Evolutionary conservation across 2,888 invertebrate genomes (phyloP).

Genomic region (Leptinotarsa peninsularis): DNA sequence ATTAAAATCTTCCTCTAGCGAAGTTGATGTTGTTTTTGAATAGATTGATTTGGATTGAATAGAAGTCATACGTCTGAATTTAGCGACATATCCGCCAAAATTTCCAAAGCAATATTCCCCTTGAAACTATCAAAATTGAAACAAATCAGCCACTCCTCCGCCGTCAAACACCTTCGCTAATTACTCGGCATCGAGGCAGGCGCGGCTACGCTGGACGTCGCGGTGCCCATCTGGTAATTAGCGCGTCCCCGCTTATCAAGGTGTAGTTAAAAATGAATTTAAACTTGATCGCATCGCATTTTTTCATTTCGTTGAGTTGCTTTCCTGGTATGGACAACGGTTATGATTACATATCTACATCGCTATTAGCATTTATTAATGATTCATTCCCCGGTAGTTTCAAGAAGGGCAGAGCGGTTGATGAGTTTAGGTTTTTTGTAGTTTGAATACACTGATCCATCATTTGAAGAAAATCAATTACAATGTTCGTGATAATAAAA

Average conservation of each 20-base stretch:
- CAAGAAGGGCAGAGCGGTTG: background rate
- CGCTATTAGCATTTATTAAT: constrained; percentile 15
- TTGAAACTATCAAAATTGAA: constrained; percentile 21
- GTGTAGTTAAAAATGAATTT: constrained; percentile 52
- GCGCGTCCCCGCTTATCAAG: constrained; percentile 48
- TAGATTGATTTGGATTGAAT: no score
- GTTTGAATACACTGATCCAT: no score
- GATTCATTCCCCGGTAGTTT: constrained; percentile 10
- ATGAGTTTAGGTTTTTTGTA: no score
- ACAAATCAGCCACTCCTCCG: constrained; percentile 51
- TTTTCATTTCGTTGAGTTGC: constrained; percentile 42
- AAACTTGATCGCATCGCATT: constrained; percentile 34
- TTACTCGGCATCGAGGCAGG: constrained; percentile 51
- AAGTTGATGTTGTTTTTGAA: no score
- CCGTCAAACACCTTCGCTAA: constrained; percentile 54
- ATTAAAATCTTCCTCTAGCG: no score
- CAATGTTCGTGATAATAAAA: no score
- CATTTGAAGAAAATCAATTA: no score
- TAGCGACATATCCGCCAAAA: background rate
- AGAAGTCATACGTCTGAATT: no score
- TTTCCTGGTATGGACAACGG: constrained; percentile 30
- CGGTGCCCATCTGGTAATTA: constrained; percentile 47
- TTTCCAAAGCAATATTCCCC: background rate
- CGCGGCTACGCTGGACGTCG: constrained; percentile 17
- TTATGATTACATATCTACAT: constrained; percentile 35